Base-by-base conservation (phyloP, 1,140 invertebrate species). In the Drosophila virilis region DNA sequence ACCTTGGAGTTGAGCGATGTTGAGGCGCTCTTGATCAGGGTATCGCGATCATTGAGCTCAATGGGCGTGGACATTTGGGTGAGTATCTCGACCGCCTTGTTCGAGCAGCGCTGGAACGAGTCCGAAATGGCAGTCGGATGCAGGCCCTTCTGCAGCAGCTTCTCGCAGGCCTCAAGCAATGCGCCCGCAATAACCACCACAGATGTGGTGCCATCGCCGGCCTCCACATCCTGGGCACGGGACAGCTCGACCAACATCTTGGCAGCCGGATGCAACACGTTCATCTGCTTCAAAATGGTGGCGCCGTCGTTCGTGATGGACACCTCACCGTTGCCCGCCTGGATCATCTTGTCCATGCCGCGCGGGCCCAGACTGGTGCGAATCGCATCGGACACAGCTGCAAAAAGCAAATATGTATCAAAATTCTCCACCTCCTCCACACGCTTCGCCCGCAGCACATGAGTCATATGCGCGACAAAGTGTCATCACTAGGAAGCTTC, bases 271-370 rank as follows among this genome's bases (percentile, higher is more conserved):
- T 99, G 99, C 77, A 98, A 94, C 8, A 99, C 98, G 93, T 98
- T 98, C 96, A 99, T 99, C 94, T 99, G 97, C 93, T 99, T 99
- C 42, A 99, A 93, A 93, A 99, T 99, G 32, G 99, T 99, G 32
- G 99, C 99, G 71, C 99, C 99, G 95, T 99, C 99, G 94, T 99
- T 99, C 50, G 99, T 99, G 65, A 99, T 99, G 8, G 98, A 99
- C 0, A 99, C 99, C 94, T 99, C 98, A 8, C 98, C 98, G 94
- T 98, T 99, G 12, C 95, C 95, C 51, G 97, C 94, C 95, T 99
- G 99, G 79, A 99, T 99, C 99, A 99, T 99, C 95, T 99, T 99
- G 92, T 99, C 99, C 99, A 99, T 99, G 77, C 99, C 99, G 79
- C 97, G 94, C 32, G 99, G 99, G 13, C 99, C 99, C 88, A 99